A percentile compares a stretch with the other conserved stretches of the same genome.
phyloP scores from a whole-genome alignment of 2,888 invertebrate genomes.

The Meganola albula region DNA sequence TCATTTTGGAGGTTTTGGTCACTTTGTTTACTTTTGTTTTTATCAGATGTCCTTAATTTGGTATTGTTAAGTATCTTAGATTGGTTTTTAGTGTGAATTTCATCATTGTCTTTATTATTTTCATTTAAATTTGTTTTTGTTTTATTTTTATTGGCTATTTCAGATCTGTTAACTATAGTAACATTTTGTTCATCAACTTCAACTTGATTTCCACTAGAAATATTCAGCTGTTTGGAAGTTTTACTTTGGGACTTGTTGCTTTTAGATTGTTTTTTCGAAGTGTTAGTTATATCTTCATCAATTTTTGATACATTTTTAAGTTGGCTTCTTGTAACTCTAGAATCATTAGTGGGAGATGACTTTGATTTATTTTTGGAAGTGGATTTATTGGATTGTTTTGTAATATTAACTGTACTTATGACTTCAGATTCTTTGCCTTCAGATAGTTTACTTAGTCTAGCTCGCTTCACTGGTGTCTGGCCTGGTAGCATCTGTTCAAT shows the following conservation, averaged over 20 bases:
- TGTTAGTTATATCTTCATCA: constrained; percentile 12
- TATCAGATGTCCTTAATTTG: neutral
- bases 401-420: constrained; percentile 23
- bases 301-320: constrained; percentile 13
- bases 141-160: constrained; percentile 6
- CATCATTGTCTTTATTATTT: constrained; percentile 1
- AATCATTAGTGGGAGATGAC: constrained; percentile 13
- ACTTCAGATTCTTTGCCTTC: constrained; percentile 36
- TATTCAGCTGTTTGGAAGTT: constrained; percentile 2
- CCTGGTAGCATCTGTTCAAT: constrained; percentile 35
- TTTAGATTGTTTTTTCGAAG: constrained; percentile 4
- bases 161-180: constrained; percentile 6
- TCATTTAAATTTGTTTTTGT: constrained; percentile 5
- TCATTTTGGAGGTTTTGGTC: neutral
- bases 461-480: constrained; percentile 40
- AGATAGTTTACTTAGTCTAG: constrained; percentile 40
- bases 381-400: constrained; percentile 32
- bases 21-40: neutral
- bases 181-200: neutral
- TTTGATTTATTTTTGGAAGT: constrained; percentile 30
- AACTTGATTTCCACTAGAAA: neutral
- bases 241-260: constrained; percentile 7
- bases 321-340: constrained; percentile 21
- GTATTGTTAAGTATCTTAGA: constrained; percentile 10
- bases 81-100: constrained; percentile 2